Evolutionary conservation across 2,888 invertebrate species (phyloP), one percentile per base, ranked within the genome.

Genomic region (Salpingus planirostris): DNA sequence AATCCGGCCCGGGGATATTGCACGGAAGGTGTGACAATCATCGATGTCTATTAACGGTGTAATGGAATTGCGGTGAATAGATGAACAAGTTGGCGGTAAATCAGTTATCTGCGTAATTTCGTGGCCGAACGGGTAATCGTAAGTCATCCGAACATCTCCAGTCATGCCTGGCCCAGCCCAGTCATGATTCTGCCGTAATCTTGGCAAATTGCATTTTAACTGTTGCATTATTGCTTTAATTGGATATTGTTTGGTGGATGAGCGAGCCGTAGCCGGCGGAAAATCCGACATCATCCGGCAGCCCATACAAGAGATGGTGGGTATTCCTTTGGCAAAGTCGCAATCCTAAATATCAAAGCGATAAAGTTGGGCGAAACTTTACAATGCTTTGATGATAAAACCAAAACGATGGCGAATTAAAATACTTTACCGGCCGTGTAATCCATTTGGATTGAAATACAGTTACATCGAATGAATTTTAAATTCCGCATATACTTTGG

Each of bases 391-490:
- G 44, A 43, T 43, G 44, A 42, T 42, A 46, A 47, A 46, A 41
- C 43, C 46, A 37, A 49, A 47, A 47, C 41, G 44, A 42, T 38
- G 29, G 27, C 33, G 46, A 52, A 48, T 49, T 55, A 52, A 52
- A 50, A 52, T 49, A 51, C 50, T 52, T 53, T 44, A 43, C 47
- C 43, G 46, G 46, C 42, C 47, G 48, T 49, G 50, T 52, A 54
- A 54, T 56, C 51, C 54, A 49, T 52, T 48, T 43, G 48, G 51
- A 56, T 55, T 55, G 51, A 55, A 56, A 55, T 52, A 52, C 50
- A 49, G 54, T 51, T 51, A 46, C 47, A 41, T 39, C 40, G 38
- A 47, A 48, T 46, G 48, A 50, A 50, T 50, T 48, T 47, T 47
- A 47, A 50, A 50, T 42, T 42, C 29, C 21, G 29, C 29, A 31